Conservation (phyloP, 2,888 invertebrate species). For the Colletes collaris region DNA sequence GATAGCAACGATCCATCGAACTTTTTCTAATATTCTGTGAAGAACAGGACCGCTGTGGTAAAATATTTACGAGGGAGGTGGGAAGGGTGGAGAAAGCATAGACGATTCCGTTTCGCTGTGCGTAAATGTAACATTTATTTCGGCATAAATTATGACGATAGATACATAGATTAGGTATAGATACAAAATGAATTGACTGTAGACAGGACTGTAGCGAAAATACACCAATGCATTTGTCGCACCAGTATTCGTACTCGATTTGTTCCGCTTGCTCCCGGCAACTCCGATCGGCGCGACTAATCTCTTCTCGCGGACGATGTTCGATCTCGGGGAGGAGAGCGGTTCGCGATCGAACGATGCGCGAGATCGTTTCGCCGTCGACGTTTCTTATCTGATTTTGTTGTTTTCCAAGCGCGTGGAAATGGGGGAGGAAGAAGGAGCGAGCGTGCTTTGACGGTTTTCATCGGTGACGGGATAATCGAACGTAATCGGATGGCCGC, state of each 20-base stretch:
- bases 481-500: conserved; percentile 31
- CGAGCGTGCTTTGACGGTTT: not conserved
- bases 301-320: not conserved
- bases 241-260: conserved; percentile 60
- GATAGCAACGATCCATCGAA: too few species aligned
- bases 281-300: conserved; percentile 12
- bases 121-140: conserved; percentile 83
- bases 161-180: conserved; percentile 81
- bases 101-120: conserved; percentile 60
- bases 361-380: conserved; percentile 10
- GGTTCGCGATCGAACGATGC: not conserved
- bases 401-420: not conserved
- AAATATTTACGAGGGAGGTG: too few species aligned
- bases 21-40: too few species aligned
- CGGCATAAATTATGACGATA: conserved; percentile 82
- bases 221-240: conserved; percentile 78
- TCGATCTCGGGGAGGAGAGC: not conserved
- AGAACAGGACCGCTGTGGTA: too few species aligned
- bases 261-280: conserved; percentile 58
- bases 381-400: not conserved
- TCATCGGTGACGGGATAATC: conserved; percentile 4
- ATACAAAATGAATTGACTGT: conserved; percentile 83
- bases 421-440: not conserved
- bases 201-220: conserved; percentile 82
- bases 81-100: not conserved